Base-by-base conservation (phyloP, 2,797 vertebrate species). In the Epinephelus coioides region DNA sequence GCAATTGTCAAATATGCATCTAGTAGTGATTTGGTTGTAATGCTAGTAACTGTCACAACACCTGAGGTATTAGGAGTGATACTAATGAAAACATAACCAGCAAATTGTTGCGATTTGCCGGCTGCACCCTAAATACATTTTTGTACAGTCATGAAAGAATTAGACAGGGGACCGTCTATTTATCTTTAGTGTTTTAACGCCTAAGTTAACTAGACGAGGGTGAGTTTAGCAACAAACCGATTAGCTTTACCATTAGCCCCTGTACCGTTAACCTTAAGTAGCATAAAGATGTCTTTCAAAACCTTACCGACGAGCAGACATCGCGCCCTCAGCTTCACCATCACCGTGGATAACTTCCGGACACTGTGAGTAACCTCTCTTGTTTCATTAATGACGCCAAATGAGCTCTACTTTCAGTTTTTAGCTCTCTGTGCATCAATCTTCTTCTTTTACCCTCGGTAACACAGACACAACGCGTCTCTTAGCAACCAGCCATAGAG, bases 241-340 rank as follows among this genome's bases (percentile, higher is more conserved):
- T 83, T 88, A 88, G 85, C 83, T 55, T 80, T 82, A 91, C 81
- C 80, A 10, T 78, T 83, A 91, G 87, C 85, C 1, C 1, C 5
- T 18, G 14, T 70, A 14, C 6, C 5, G 21, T 14, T 43, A 4
- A 7, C 7, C 21, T 18, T 9, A 65, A 46, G 3, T 38, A 9
- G 4, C 4, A 10, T 6, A 1, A 5, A 21, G 13, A 60, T 5
- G 23, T 57, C 4, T 17, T 14, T 10, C 2, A 27, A 85, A 85
- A 59, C 11, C 83, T 87, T 92, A 96, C 95, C 95, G 65, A 95
- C 79, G 40, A 96, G 76, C 76, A 96, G 84, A 87, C 95, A 96
- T 38, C 90, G 91, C 25, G 95, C 93, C 79, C 96, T 93, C 75
- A 96, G 61, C 75, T 95, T 96, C 89, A 95, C 95, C 95, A 96